Conservation (phyloP, 2,888 invertebrate genomes). For the Zelleria hepariella region DNA sequence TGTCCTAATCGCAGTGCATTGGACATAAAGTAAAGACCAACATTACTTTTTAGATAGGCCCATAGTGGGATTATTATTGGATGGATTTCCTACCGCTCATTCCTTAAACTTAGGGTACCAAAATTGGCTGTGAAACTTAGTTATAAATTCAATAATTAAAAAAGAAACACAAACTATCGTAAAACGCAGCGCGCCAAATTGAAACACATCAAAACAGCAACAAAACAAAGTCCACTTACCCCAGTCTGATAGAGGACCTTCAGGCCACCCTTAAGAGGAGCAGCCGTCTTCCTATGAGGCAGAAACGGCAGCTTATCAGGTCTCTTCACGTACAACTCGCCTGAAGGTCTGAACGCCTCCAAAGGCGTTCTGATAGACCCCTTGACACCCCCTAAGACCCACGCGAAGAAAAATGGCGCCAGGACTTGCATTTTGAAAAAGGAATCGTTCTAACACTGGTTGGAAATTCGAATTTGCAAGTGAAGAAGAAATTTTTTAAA, state of each 20-base stretch:
- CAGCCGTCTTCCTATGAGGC: conserved; percentile 64
- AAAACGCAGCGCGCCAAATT: no score
- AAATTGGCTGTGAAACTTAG: no score
- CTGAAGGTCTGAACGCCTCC: conserved; percentile 68
- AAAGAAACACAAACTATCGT: no score
- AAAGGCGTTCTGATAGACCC: conserved; percentile 67
- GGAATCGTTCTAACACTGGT: conserved; percentile 15
- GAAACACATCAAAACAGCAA: no score
- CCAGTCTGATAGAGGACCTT: conserved; percentile 82
- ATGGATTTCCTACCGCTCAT: no score
- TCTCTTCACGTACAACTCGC: conserved; percentile 58
- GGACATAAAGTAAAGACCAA: no score
- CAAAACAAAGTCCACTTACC: conserved; percentile 62
- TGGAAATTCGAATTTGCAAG: conserved; percentile 15
- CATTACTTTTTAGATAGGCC: no score
- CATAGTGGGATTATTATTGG: no score
- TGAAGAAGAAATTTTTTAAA: conserved; percentile 28
- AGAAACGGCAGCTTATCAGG: conserved; percentile 56
- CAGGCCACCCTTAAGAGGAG: conserved; percentile 63
- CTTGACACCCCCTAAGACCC: conserved; percentile 46
- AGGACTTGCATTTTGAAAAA: conserved; percentile 50
- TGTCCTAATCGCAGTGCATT: not conserved
- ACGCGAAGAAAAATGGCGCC: conserved; percentile 46
- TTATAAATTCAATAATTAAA: no score
- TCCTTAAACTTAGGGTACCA: no score